Evolutionary conservation across 2,888 invertebrate species (phyloP), one percentile per base, ranked within the genome.

Genomic region (Drosophila borealis): DNA sequence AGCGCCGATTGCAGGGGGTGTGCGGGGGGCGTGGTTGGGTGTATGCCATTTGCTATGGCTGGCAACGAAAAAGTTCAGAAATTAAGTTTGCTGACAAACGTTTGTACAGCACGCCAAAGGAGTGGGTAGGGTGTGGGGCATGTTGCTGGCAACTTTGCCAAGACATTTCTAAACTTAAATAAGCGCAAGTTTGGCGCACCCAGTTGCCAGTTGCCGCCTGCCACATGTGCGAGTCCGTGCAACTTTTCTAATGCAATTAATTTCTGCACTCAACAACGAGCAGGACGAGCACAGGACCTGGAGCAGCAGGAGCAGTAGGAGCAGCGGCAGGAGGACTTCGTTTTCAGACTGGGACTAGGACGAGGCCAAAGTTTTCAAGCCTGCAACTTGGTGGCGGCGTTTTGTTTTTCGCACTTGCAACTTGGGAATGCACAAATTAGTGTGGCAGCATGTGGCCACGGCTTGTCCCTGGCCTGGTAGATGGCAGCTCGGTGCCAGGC

Each of bases 201-300:
- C 60, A 75, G 78, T 78, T 79, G 70, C 75, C 65, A 60, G 78
- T 62, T 66, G 61, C 65, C 59, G 41, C 65, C 49, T 74, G 84
- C 74, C 83, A 83, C 83, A 83, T 83, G 83, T 83, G 83, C 87
- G 78, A 73, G 74, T 71, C 60, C 76, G 74, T 74, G 78, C 74
- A 87, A 87, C 81, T 87, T 87, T 87, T 89, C 86, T 89, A 87
- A 87, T 87, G 89, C 86, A 87, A 87, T 87, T 87, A 87, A 87
- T 87, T 87, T 89, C 88, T 84, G 89, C 89, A 89, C 85, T 89
- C 86, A 81, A 78, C 86, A 67, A 64, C 66, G 61, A 59, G 37
- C 55, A 25, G 59, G 10, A 50, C 54, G 19, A 50, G 59, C 42
- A 10, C 14, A n/a, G 25, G 11, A 39, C 37, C 42, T 6, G 45